These are phyloP conservation scores for Galendromus occidentalis DNA, from an alignment of 1,140 invertebrate species.

Conservation along the genomic window DNA sequence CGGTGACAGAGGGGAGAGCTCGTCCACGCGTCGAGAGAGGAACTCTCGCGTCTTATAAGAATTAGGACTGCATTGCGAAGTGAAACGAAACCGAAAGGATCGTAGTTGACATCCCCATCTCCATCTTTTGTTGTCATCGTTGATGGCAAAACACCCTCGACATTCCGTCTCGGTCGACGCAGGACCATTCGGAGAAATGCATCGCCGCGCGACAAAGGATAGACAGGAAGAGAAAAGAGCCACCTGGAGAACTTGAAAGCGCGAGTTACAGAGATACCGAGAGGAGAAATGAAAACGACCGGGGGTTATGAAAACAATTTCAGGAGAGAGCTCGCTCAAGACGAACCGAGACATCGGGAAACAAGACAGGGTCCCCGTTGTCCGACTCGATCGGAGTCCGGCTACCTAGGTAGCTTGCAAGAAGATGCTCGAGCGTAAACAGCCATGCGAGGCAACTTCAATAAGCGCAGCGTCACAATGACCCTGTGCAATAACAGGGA, in stretches of 20 bases:
- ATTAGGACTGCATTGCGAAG: not conserved
- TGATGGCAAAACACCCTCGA: not conserved
- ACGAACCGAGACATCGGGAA: not conserved
- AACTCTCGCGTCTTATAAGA: not conserved
- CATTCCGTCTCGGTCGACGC: not conserved
- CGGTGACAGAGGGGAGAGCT: not conserved
- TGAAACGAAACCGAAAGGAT: no score
- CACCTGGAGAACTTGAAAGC: not conserved
- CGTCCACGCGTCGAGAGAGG: not conserved
- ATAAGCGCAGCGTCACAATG: no score
- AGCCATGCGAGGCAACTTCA: not conserved
- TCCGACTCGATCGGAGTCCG: not conserved
- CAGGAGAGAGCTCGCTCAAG: not conserved
- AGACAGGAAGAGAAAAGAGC: not conserved
- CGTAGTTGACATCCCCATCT: no score
- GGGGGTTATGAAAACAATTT: conserved; percentile 7
- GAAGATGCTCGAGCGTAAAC: not conserved
- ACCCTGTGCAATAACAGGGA: no score
- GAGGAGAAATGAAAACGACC: not conserved
- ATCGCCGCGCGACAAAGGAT: not conserved
- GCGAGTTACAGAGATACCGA: not conserved
- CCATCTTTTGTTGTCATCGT: no score
- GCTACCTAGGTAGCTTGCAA: not conserved
- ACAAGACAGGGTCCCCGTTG: not conserved
- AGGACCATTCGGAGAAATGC: not conserved